Base-by-base conservation (phyloP, 2,797 vertebrate genomes). In the Poeciliopsis paucimaculata region DNA sequence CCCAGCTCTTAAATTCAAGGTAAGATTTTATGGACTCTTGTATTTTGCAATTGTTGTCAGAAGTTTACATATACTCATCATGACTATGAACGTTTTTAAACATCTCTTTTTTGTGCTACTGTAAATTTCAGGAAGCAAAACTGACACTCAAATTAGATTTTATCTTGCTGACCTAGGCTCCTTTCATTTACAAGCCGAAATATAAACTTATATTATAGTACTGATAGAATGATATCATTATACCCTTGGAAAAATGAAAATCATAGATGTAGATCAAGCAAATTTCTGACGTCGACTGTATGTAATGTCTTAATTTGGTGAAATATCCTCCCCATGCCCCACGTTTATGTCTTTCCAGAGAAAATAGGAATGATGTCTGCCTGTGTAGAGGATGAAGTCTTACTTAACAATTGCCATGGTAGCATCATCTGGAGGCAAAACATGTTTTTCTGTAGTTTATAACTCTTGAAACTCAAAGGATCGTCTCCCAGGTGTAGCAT, bases 1-100 rank as follows among this genome's bases (percentile, higher is more conserved):
- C 64, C 98, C 98, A 88, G 96, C 96, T 91, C 97, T 99, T 88
- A 98, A 96, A 95, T 99, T 99, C 94, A 99, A 98, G 97, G 98
- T 98, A 93, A 85, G 86, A 83, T 75, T 1, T 15, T 34, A 1
- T 12, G 12, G 66, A 36, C 15, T 73, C 5, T 77, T 28, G 41
- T 16, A 8, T 45, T 45, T 45, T 45, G 41, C 26, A 16, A 15
- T 43, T 13, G 23, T n/a, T 26, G 39, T n/a, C 23, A 70, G 66
- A 41, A 12, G 18, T 41, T 66, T 5, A 41, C 9, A 41, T 11
- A 68, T 15, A 23, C 9, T 41, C 16, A 39, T 4, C 62, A 10
- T 39, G 34, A 9, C 28, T 16, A 39, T 39, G 62, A 64, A 64
- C 0, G 15, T 20, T 6, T 49, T 7, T 18, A 47, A 16, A 47